phyloP scores from a whole-genome alignment of 2,888 invertebrate species.

The Philereme vetulata region DNA sequence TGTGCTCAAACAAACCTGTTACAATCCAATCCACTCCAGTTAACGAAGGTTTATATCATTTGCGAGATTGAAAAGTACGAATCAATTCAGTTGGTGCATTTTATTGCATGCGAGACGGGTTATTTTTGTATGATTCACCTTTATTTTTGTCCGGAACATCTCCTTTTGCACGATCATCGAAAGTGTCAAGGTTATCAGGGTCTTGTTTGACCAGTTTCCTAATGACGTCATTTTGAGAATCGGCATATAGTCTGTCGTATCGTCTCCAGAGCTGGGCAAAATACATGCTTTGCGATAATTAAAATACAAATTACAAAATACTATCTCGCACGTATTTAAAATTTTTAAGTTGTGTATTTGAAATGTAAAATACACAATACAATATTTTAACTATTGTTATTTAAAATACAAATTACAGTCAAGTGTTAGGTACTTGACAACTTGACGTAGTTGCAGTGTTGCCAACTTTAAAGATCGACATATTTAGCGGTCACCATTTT shows the following conservation, averaged over 20 bases:
- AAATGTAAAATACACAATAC: too few species aligned
- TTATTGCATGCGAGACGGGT: background rate
- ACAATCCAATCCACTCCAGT: background rate
- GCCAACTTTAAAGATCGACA: too few species aligned
- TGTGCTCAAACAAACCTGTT: slow-evolving; percentile 1
- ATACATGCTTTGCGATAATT: too few species aligned
- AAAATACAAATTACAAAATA: too few species aligned
- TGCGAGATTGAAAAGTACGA: slow-evolving; percentile 6
- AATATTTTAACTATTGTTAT: too few species aligned
- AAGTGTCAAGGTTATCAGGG: slow-evolving; percentile 17
- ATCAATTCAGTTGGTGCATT: slow-evolving; percentile 7
- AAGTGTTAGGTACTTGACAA: too few species aligned
- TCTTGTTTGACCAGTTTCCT: slow-evolving; percentile 12
- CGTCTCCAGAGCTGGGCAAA: too few species aligned
- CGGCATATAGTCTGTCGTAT: background rate
- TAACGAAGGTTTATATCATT: background rate
- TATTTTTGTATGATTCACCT: slow-evolving; percentile 6
- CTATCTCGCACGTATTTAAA: too few species aligned
- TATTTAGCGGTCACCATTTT: too few species aligned
- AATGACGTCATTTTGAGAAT: slow-evolving; percentile 9
- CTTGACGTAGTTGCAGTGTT: too few species aligned
- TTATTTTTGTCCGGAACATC: background rate
- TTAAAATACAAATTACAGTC: too few species aligned
- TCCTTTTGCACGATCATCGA: slow-evolving; percentile 7
- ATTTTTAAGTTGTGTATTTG: too few species aligned